Conservation (phyloP, 2,113 vertebrate genomes). For the Dromas ardeola region DNA sequence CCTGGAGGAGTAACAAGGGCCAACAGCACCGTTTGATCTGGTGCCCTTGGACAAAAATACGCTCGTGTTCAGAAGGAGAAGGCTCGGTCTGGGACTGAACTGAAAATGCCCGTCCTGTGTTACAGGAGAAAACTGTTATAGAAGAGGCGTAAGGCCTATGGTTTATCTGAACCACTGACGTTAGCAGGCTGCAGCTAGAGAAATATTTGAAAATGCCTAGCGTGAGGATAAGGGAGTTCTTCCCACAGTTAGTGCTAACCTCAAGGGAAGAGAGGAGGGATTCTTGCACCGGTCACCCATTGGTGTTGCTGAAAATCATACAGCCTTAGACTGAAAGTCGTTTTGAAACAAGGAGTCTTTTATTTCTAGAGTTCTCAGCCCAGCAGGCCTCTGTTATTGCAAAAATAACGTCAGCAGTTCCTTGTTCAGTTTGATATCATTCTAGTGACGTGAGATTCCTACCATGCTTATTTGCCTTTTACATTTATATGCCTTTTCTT, state of each 20-base stretch:
- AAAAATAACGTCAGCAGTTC: not conserved
- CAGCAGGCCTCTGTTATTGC: not conserved
- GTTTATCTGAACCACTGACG: not conserved
- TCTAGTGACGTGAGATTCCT: not conserved
- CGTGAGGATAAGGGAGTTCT: not conserved
- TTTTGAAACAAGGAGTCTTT: not conserved
- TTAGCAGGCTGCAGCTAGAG: not conserved
- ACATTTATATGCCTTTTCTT: not conserved
- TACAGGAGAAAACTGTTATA: no score
- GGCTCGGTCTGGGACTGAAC: not conserved
- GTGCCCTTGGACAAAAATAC: not conserved
- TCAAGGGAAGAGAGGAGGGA: not conserved
- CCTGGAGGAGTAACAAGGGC: not conserved
- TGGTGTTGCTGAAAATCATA: not conserved
- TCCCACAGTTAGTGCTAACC: not conserved
- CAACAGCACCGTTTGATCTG: not conserved
- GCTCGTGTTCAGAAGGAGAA: not conserved
- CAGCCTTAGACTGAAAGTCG: no score
- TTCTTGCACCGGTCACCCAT: not conserved
- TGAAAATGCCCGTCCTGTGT: not conserved
- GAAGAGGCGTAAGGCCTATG: not conserved
- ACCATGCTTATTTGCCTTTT: not conserved
- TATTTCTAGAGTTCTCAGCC: not conserved
- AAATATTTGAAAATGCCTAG: not conserved
- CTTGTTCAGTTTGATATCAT: not conserved